A percentile compares a stretch with the other conserved stretches of the same genome.
Conservation (phyloP, 2,113 vertebrate genomes). For the Cebus imitator region DNA sequence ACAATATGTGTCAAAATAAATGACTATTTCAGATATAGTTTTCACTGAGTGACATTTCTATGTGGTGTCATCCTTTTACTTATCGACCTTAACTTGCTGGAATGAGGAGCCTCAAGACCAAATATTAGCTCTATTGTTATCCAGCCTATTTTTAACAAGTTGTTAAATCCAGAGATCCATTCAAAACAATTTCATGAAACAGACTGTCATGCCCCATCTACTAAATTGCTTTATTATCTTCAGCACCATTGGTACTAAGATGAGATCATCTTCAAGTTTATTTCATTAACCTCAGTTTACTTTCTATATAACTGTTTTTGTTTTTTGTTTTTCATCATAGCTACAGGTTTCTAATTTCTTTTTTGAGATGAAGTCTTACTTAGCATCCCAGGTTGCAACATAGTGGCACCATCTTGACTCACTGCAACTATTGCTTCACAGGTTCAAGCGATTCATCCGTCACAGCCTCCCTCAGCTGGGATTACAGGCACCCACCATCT, state of each 20-base stretch:
- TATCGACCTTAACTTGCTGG: slow-evolving; percentile 19
- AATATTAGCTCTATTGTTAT: slow-evolving; percentile 39
- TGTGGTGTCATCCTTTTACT: slow-evolving; percentile 53
- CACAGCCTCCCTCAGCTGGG: no score
- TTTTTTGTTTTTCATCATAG: neutral
- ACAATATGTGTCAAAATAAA: slow-evolving; percentile 61
- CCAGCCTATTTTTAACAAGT: neutral
- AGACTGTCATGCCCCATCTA: neutral
- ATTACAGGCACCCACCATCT: no score
- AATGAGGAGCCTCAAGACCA: slow-evolving; percentile 34
- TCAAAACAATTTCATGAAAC: neutral
- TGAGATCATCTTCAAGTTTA: neutral
- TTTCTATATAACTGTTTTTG: neutral
- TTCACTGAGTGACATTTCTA: slow-evolving; percentile 54
- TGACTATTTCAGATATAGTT: slow-evolving; percentile 40
- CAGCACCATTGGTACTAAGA: neutral
- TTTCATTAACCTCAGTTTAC: neutral
- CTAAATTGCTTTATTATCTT: slow-evolving; percentile 1
- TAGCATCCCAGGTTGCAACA: no score
- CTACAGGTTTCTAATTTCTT: neutral
- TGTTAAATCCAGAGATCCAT: slow-evolving; percentile 1
- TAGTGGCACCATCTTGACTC: no score
- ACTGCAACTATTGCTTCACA: no score
- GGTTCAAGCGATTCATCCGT: no score
- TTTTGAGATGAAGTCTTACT: no score